Percentiles rank a stretch among this genome's conserved stretches.
Evolutionary conservation across 2,113 vertebrate species (phyloP).

Genomic region (human (Homo sapiens)): GRCh38 chr7:96019501-96020000

Average conservation of each 20-base stretch:
- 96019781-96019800: not conserved
- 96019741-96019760: not conserved
- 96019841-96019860: not conserved
- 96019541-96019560: not conserved
- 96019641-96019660: not conserved
- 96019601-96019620: not conserved
- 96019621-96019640: not conserved
- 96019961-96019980: not conserved
- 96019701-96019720: not conserved
- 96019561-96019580: constrained; percentile 22
- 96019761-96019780: not conserved
- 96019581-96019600: not conserved
- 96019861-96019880: not conserved
- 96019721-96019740: not conserved
- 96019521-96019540: not conserved
- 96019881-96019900: not conserved
- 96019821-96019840: not conserved
- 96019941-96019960: not conserved
- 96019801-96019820: not conserved
- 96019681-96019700: not conserved
- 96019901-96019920: not conserved
- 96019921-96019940: not conserved
- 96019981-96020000: not conserved
- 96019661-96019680: not conserved
- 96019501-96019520: not conserved